These are phyloP conservation scores for Clepsis dumicolana DNA, from an alignment of 2,888 invertebrate species.

Conservation along the genomic window DNA sequence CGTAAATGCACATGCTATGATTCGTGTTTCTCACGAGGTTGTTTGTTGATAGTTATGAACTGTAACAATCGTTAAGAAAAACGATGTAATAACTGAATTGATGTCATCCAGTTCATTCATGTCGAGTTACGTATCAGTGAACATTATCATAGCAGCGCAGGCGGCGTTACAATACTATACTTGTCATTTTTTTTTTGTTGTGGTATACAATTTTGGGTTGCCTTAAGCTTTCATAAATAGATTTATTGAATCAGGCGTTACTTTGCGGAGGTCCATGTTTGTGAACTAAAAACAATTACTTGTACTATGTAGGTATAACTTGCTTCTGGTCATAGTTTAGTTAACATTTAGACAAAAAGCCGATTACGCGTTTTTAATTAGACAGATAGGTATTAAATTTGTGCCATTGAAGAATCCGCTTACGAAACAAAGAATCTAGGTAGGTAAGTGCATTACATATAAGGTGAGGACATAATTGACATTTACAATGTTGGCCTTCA, in stretches of 20 bases:
- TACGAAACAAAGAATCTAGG: not conserved
- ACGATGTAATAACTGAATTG: not conserved
- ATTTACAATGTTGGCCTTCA: conserved; percentile 30
- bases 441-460: not conserved
- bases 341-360: not conserved
- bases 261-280: no score
- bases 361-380: no score
- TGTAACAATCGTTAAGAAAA: not conserved
- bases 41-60: not conserved
- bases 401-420: not conserved
- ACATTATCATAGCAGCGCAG: not conserved
- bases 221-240: no score
- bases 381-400: not conserved
- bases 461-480: conserved; percentile 22
- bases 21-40: not conserved
- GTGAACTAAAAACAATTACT: no score
- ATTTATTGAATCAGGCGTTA: no score
- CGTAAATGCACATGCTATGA: not conserved
- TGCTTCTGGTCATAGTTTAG: no score
- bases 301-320: no score
- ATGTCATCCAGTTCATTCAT: conserved; percentile 2
- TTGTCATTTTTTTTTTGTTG: not conserved
- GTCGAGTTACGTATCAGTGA: not conserved
- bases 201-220: no score
- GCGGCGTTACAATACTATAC: not conserved